Evolutionary conservation across 2,113 vertebrate genomes (phyloP), one percentile per base, ranked within the genome.

Genomic region (Alexandromys fortis): DNA sequence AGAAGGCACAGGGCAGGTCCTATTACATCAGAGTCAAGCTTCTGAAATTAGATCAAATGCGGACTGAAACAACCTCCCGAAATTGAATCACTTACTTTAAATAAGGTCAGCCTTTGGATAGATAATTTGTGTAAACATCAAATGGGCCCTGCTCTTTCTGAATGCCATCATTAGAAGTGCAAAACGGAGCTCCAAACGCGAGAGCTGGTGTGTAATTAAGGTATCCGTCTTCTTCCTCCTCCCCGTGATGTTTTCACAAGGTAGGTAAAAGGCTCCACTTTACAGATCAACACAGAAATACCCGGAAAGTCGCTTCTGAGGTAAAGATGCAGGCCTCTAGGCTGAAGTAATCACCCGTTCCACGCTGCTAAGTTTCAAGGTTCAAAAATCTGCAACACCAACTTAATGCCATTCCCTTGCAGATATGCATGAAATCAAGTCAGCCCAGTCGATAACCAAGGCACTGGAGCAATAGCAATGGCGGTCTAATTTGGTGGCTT

Each of bases 101-200:
- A 89, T 94, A 52, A 98, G 61, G 77, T 78, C 12, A 22, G 92
- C 78, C 87, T 96, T 92, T 96, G 79, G 67, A 49, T 21, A 86
- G 78, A 92, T 63, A 89, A 83, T 82, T 90, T 86, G 52, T 79
- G 58, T 98, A 90, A 97, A 97, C 82, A 96, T n/a, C 95, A 97
- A 98, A 92, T 83, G n/a, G 42, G 93, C 77, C 83, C 94, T 93
- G 93, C 73, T 94, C 79, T 47, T 97, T 76, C 85, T 89, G 96
- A 94, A 93, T 94, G 70, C 90, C 87, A 90, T 7, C 65, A 5
- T 83, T 73, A 96, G 76, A 72, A 42, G 94, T 73, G 90, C 68
- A 68, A 92, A 97, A 89, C 55, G 77, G 63, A 30, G 28, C 26
- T 96, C 72, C 49, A 19, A 30, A 65, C 11, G 61, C 61, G 75